Conservation (phyloP, 1,140 invertebrate species). For the Formica exsecta region DNA sequence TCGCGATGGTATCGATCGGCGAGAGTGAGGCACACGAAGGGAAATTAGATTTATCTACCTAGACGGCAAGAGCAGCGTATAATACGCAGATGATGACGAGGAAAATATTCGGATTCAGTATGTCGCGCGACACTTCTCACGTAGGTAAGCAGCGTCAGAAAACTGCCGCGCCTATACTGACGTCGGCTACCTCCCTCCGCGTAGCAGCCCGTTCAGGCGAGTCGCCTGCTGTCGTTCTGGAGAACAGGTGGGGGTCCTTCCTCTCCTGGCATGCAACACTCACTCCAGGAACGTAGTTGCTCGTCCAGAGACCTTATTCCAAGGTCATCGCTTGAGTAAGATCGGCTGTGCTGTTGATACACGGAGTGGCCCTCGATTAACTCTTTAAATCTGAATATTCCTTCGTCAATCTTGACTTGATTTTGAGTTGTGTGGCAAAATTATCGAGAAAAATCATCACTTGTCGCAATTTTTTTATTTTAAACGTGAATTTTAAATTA, state of each 20-base stretch:
- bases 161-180: conserved; percentile 83
- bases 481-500: not conserved
- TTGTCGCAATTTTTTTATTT: not conserved
- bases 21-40: not conserved
- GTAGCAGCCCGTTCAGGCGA: conserved; percentile 69
- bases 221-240: conserved; percentile 64
- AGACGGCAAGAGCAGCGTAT: conserved; percentile 8
- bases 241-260: conserved; percentile 82
- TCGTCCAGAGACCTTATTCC: not conserved
- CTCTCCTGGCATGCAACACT: conserved; percentile 75
- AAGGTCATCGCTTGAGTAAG: not conserved
- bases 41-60: conserved; percentile 24
- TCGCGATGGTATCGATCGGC: conserved; percentile 50
- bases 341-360: no score
- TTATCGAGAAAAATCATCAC: not conserved
- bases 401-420: not conserved
- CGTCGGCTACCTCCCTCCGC: conserved; percentile 79
- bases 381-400: not conserved
- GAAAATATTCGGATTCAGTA: conserved; percentile 29
- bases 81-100: conserved; percentile 22
- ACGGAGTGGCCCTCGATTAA: no score
- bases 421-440: no score
- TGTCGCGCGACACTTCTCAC: conserved; percentile 43
- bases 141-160: conserved; percentile 79
- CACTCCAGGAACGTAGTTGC: conserved; percentile 61